phyloP scores from a whole-genome alignment of 2,113 vertebrate genomes.

The Vidua macroura region DNA sequence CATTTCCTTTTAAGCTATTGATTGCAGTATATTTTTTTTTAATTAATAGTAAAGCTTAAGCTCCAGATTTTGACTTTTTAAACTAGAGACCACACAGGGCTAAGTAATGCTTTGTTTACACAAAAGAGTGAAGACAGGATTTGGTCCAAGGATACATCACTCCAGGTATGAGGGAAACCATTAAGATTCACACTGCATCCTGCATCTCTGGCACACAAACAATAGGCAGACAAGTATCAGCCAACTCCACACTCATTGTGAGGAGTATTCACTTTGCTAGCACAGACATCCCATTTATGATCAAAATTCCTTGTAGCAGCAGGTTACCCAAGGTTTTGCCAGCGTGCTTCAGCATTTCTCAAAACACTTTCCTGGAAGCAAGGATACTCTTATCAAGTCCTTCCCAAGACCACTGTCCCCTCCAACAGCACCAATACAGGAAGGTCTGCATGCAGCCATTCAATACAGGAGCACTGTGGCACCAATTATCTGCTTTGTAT shows the following conservation, averaged over 20 bases:
- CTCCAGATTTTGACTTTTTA: neutral
- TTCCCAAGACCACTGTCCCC: neutral
- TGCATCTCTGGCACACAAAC: neutral
- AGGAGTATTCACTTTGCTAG: neutral
- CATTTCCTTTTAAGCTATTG: conserved; percentile 5
- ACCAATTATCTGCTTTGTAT: neutral
- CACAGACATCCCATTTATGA: neutral
- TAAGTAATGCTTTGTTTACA: neutral
- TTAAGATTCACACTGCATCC: neutral
- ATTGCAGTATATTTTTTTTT: neutral
- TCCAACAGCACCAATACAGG: rapidly evolving
- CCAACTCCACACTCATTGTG: rapidly evolving
- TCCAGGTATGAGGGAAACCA: neutral
- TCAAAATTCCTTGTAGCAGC: neutral
- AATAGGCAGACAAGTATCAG: neutral
- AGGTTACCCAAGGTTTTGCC: neutral
- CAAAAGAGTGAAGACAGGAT: neutral
- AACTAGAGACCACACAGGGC: neutral
- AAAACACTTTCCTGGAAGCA: neutral
- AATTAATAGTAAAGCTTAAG: neutral
- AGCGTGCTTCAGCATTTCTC: rapidly evolving
- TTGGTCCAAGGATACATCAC: neutral
- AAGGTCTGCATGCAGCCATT: neutral
- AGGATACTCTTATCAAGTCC: neutral
- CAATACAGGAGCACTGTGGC: rapidly evolving